phyloP scores from a whole-genome alignment of 2,113 vertebrate genomes.

The Salvelinus fontinalis region DNA sequence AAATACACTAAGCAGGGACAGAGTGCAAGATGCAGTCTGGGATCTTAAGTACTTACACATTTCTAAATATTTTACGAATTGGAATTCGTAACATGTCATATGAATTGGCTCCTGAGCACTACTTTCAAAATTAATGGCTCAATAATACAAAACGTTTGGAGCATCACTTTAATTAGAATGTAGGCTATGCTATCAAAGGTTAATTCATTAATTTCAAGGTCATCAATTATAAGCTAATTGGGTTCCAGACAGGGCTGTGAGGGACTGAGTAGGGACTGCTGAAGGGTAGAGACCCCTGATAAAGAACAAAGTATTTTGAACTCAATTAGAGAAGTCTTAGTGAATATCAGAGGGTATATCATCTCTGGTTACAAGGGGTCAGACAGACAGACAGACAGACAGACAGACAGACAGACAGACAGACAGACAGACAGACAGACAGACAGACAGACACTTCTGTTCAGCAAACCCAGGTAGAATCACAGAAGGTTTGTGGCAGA shows the following conservation, averaged over 20 bases:
- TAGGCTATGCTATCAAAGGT: slow-evolving; percentile 68
- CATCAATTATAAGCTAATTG: slow-evolving; percentile 87
- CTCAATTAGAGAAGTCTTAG: slow-evolving; percentile 8
- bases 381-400: not conserved
- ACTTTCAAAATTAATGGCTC: too few species aligned
- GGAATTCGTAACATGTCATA: too few species aligned
- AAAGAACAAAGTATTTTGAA: slow-evolving; percentile 1
- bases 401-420: not conserved
- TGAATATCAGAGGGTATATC: not conserved
- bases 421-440: not conserved
- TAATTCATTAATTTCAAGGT: slow-evolving; percentile 86
- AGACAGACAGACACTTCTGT: not conserved
- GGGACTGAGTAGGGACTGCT: slow-evolving; percentile 32
- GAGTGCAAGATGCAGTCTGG: slow-evolving; percentile 48
- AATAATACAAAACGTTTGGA: too few species aligned
- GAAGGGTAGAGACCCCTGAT: slow-evolving; percentile 30
- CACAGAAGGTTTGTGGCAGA: too few species aligned
- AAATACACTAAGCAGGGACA: slow-evolving; percentile 71
- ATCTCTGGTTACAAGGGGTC: not conserved
- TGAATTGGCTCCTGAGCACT: too few species aligned
- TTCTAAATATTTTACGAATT: too few species aligned
- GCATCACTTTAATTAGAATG: slow-evolving; percentile 74
- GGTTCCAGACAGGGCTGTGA: slow-evolving; percentile 65
- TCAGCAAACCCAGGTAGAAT: not conserved
- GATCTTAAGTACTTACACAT: too few species aligned